Evolutionary conservation across 2,797 vertebrate species (phyloP), one percentile per base, ranked within the genome.

Genomic region (Sparus aurata): DNA sequence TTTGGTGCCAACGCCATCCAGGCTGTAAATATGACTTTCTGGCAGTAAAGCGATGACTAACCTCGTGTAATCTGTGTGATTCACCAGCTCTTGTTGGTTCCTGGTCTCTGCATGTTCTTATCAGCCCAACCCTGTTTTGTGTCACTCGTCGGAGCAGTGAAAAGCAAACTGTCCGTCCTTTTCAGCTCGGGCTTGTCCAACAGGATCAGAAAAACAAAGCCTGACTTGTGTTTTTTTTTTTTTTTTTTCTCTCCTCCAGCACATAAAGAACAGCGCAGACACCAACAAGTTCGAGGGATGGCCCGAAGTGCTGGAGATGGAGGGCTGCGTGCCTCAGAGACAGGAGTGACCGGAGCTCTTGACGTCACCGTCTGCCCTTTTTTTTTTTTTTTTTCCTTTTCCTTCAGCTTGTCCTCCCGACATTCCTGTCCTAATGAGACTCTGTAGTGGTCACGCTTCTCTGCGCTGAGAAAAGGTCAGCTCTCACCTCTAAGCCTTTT

Each of bases 251-350:
- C 0, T 94, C 91, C 82, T 17, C 84, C 86, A 99, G 98, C 96
- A 98, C 83, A 97, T 99, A 91, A 99, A 98, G 93, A 99, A 98
- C 92, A 98, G 95, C 6, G 97, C 96, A 15, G 97, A 97, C 22
- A 97, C 96, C 71, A 99, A 99, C 91, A 99, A 99, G 70, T 99
- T 98, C 0, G 98, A 99, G 80, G 98, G 98, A n/a, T 99, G 98
- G 98, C 98, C 98, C 0, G 98, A 99, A 75, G 98, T 99, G 74
- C 93, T 99, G 72, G 98, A 99, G 91, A 99, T 99, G 97, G 98
- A 99, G 91, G 98, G 98, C 12, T 99, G 98, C 86, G 95, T 99
- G 68, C 98, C 98, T 3, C 95, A 96, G 86, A 97, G 96, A 86
- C 93, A 93, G 52, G 95, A 96, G n/a, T 98, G 89, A 95, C 50